Base-by-base conservation (phyloP, 2,797 vertebrate species). In the Sebastes diaconus region DNA sequence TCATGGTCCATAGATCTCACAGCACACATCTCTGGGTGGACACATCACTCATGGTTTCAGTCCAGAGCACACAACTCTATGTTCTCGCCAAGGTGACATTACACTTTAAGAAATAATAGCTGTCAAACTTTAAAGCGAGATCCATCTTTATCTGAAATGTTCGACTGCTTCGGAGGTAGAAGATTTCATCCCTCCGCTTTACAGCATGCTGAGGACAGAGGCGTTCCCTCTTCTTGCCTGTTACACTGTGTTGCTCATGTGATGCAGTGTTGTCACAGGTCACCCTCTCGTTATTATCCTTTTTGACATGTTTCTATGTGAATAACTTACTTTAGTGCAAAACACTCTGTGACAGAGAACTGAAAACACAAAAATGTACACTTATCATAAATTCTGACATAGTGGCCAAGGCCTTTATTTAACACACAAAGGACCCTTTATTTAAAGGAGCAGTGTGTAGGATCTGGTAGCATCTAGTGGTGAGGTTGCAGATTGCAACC, bases 1-100 rank as follows among this genome's bases (percentile, higher is more conserved):
- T 77, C 68, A 65, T 55, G 72, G 68, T 84, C 73, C 18, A 10
- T 32, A 39, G 75, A 81, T 74, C 78, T 74, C 63, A 30, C 79
- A 50, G 24, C 42, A 46, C 42, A 46, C 42, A 50, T 66, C 52
- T 50, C 10, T 60, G 24, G 70, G 39, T 32, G 36, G 83, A 75
- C 42, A 78, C 54, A 42, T 42, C 42, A 30, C 50, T 76, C 64
- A 3, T 7, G 60, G 71, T 77, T 77, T 60, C 16, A 22, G 67
- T 68, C 67, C 81, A 71, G 7, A 68, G 57, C 69, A 3, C 54
- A 67, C 72, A 32, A 18, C 57, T 77, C 68, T 25, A 1, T 57
- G 73, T 61, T 54, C n/a, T 22, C 5, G 3, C 46, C 73, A 82
- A 85, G 69, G 80, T 80, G 69, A 84, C 69, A 50, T 70, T 27